phyloP scores from a whole-genome alignment of 1,140 invertebrate species.

The Nixonia krombeini region DNA sequence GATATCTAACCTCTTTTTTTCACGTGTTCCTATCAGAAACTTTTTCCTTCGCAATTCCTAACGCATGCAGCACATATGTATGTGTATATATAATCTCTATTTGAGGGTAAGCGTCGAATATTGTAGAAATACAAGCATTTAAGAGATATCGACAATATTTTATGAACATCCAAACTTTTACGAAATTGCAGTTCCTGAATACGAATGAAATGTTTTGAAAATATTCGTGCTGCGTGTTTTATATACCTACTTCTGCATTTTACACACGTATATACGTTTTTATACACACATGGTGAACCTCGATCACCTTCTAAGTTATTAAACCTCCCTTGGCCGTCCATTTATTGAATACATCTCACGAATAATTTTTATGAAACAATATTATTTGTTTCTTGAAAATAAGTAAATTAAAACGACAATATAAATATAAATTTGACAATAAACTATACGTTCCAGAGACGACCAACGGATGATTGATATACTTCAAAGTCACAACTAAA shows the following conservation, averaged over 20 bases:
- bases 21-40: constrained; percentile 29
- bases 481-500: background rate
- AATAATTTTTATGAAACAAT: no score
- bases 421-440: no score
- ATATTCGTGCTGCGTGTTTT: background rate
- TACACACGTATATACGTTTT: background rate
- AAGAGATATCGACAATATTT: no score
- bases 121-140: background rate
- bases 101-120: no score
- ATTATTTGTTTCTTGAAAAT: no score
- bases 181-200: background rate
- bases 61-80: background rate
- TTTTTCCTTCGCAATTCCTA: constrained; percentile 7
- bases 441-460: no score
- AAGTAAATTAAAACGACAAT: no score
- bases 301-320: constrained; percentile 37
- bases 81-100: no score
- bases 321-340: no score
- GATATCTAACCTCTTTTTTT: constrained; percentile 20
- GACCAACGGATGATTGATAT: no score
- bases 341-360: no score
- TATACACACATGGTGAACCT: constrained; percentile 35
- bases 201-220: background rate
- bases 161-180: no score
- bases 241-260: background rate